Base-by-base conservation (phyloP, 2,797 vertebrate genomes). In the Eurystomus glaucurus region DNA sequence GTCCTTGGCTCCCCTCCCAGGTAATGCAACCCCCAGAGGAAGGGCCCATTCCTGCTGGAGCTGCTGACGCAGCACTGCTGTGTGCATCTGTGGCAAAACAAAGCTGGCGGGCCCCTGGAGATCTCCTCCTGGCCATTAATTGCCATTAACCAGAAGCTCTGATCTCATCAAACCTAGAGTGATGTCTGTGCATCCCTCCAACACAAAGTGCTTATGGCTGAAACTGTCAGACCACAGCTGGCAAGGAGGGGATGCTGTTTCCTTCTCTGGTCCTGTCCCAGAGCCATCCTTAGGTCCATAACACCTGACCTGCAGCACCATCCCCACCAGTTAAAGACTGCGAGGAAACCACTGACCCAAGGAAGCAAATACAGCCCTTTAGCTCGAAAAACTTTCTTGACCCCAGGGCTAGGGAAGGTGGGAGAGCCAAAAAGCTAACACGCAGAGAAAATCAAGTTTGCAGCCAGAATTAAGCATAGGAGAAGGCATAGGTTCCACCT, bases 251-350 rank as follows among this genome's bases (percentile, higher is more conserved):
- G 28, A 29, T 46, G 39, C 22, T 46, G 3, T 55, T 80, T 31
- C 4, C 11, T 10, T 4, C 16, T 19, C 75, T 58, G 41, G 43
- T 85, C 55, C 57, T 62, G 14, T 10, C 45, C 71, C 85, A 90
- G 64, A 77, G 29, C 48, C 0, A 0, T 43, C 37, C n/a, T 60
- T 41, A 7, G 37, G 14, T 54, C 39, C 3, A 0, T 5, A 39
- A 22, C 31, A 46, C 26, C 29, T 0, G 0, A 45, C 54, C n/a
- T 54, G 50, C 78, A 90, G 71, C 75, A 76, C 64, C 39, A 28
- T 11, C 21, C 71, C n/a, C 61, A 60, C 41, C 52, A 64, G 39
- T 14, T 39, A 60, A 65, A 84, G 31, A 26, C 5, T 21, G 29
- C 10, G 35, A 84, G 46, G 31, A 93, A 94, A 84, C 26, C 46